A percentile compares a stretch with the other conserved stretches of the same genome.
These are phyloP conservation scores for Lasius fuliginosus DNA, from an alignment of 2,888 invertebrate genomes.

Conservation along the genomic window DNA sequence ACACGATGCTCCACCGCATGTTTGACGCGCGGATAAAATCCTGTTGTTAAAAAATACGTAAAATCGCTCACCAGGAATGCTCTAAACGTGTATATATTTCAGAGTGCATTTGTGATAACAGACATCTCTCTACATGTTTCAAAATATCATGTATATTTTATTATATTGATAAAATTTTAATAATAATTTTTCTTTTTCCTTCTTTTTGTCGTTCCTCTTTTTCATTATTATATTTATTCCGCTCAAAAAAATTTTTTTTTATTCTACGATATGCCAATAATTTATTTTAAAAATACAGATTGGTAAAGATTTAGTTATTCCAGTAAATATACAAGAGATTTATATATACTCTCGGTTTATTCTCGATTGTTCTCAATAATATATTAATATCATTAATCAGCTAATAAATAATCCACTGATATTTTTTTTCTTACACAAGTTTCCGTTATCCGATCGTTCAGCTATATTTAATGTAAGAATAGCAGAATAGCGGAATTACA, in stretches of 20 bases:
- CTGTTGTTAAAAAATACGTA: constrained; percentile 53
- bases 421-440: constrained; percentile 62
- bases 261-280: neutral
- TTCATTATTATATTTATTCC: constrained; percentile 4
- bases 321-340: neutral
- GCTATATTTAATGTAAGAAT: constrained; percentile 54
- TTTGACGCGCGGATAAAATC: constrained; percentile 59
- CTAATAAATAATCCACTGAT: constrained; percentile 60
- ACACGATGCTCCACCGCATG: constrained; percentile 54
- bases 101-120: neutral
- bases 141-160: constrained; percentile 25
- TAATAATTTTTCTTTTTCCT: neutral
- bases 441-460: neutral
- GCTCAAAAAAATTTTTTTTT: neutral
- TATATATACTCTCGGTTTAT: neutral
- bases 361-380: neutral
- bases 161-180: constrained; percentile 8
- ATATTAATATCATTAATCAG: constrained; percentile 2
- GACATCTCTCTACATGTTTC: neutral
- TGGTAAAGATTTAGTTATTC: neutral
- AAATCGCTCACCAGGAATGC: constrained; percentile 33
- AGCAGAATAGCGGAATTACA: constrained; percentile 67
- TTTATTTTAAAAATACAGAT: neutral
- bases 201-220: neutral
- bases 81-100: constrained; percentile 22